phyloP scores from a whole-genome alignment of 2,113 vertebrate species.

The Megaleporinus macrocephalus region DNA sequence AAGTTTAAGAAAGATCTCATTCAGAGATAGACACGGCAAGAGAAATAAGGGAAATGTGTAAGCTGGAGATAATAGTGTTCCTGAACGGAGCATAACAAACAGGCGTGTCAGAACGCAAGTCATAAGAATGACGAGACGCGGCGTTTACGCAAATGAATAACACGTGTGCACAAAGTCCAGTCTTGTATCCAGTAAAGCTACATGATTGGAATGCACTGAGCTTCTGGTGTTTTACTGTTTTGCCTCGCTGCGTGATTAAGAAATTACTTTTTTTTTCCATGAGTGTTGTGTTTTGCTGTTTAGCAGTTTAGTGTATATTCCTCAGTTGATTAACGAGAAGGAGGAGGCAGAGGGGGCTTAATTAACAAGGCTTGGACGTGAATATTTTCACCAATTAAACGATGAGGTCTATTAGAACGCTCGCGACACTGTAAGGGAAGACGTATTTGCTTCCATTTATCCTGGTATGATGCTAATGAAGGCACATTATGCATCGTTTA shows the following conservation, averaged over 20 bases:
- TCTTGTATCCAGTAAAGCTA: constrained; percentile 8
- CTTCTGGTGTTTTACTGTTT: constrained; percentile 35
- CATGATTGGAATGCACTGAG: constrained; percentile 21
- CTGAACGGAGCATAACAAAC: not conserved
- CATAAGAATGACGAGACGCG: not conserved
- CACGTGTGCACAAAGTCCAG: too few relatives aligned
- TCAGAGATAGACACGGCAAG: not conserved
- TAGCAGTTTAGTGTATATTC: constrained; percentile 33
- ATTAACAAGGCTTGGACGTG: constrained; percentile 41
- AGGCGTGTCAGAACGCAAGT: not conserved
- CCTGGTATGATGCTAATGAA: constrained; percentile 26
- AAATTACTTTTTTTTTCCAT: constrained; percentile 2
- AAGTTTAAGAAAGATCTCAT: constrained; percentile 17
- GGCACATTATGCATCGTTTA: constrained; percentile 33
- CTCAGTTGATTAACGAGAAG: constrained; percentile 52
- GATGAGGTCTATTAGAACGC: constrained; percentile 18
- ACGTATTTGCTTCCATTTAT: constrained; percentile 35
- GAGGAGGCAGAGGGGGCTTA: constrained; percentile 32
- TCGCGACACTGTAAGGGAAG: not conserved
- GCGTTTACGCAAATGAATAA: not conserved
- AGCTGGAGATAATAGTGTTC: not conserved
- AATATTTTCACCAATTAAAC: constrained; percentile 40
- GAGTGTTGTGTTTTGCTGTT: constrained; percentile 4
- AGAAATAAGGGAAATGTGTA: not conserved
- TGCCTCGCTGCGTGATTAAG: constrained; percentile 40